A percentile compares a stretch with the other conserved stretches of the same genome.
Conservation (phyloP, 2,113 vertebrate genomes). For the Petroica traversi region DNA sequence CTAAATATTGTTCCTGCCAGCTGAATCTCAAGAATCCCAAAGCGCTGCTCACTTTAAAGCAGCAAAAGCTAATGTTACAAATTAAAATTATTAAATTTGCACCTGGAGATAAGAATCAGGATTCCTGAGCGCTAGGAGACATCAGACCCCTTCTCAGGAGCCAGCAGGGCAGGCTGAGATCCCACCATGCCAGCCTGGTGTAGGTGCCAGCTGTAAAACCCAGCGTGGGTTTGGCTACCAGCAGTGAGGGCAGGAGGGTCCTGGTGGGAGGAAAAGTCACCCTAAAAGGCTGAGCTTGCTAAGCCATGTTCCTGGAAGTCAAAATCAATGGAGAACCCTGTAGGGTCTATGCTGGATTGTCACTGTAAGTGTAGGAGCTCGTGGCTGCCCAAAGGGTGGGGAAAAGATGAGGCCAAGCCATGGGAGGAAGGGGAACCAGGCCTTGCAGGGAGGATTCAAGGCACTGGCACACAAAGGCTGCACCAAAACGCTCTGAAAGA, state of each 20-base stretch:
- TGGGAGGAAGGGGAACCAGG: not conserved
- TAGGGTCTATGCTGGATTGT: not conserved
- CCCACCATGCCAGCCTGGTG: accelerated
- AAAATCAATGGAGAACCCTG: accelerated
- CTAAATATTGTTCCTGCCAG: not conserved
- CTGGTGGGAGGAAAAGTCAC: not conserved
- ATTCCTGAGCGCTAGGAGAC: not conserved
- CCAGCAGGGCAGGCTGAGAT: not conserved
- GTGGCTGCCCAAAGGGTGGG: not conserved
- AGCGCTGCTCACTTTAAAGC: not conserved
- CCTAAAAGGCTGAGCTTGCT: not conserved
- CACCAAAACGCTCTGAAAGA: not conserved
- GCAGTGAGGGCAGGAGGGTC: not conserved
- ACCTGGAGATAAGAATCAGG: not conserved
- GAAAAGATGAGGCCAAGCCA: not conserved
- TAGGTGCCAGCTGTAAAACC: not conserved
- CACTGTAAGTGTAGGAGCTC: accelerated
- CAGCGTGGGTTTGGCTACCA: accelerated
- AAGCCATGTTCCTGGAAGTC: not conserved
- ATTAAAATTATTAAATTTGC: not conserved
- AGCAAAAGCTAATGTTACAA: not conserved
- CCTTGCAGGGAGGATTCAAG: not conserved
- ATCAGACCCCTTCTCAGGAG: not conserved
- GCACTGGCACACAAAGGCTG: not conserved
- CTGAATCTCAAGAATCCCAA: not conserved